Base-by-base conservation (phyloP, 2,113 vertebrate genomes). In the Psephotus haematonotus region DNA sequence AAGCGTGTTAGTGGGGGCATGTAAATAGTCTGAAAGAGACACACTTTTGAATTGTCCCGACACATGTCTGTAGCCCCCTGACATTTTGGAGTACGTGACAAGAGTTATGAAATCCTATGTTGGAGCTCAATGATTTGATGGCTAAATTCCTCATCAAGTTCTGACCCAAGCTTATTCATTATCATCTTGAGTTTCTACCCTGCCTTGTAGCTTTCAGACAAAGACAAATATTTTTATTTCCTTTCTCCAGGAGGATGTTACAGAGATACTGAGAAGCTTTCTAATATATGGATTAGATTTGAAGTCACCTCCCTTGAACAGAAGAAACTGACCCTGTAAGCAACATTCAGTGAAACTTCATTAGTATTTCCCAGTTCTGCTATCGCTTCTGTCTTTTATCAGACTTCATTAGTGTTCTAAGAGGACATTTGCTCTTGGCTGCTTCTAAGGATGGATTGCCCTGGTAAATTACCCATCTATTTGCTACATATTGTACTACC, bases 61-160 rank as follows among this genome's bases (percentile, higher is more conserved):
- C 2, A 1, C 5, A 18, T 23, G 25, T 35, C 31, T 2, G 1
- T 33, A 49, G 13, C 4, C 1, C 11, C 3, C 39, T 68, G 20
- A 62, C 67, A 67, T 11, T 27, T 2, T 23, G 12, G 19, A 46
- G 6, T 31, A 44, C 7, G 1, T 1, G 2, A 35, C 8, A 52
- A 52, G 69, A 24, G 6, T 65, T 81, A 33, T 9, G 5, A 15
- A 52, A n/a, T 41, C 53, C n/a, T 62, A 1, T 47, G 10, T 24
- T 49, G 46, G 82, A 78, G 17, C 6, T 39, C 25, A 44, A 13
- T 68, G 11, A 31, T 68, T 49, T 82, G 31, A 55, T n/a, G 12
- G 27, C 35, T 55, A 49, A 55, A 78, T 55, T 74, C 24, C 3
- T 7, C 24, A 28, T 28, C 7, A 72, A 55, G 50, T 55, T 68